Conservation (phyloP, 2,113 vertebrate species). For the Cromileptes altivelis region DNA sequence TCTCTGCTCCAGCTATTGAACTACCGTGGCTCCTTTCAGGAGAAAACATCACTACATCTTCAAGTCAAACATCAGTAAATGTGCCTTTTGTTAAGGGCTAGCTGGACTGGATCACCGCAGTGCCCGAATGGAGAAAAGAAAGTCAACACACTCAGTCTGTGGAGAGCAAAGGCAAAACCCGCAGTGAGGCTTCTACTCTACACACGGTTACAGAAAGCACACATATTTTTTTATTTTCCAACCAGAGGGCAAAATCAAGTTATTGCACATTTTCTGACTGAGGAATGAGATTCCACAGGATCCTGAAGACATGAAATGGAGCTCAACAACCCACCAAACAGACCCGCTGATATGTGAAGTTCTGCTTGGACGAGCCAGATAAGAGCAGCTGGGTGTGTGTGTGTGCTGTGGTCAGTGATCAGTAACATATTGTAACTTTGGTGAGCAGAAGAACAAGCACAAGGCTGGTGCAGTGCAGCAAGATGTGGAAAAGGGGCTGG, state of each 20-base stretch:
- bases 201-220: background rate
- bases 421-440: background rate
- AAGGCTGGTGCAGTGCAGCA: conserved; percentile 6
- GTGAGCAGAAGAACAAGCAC: background rate
- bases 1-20: background rate
- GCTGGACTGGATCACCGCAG: background rate
- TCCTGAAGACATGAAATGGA: conserved; percentile 4
- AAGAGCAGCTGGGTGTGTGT: conserved; percentile 5
- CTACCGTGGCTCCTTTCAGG: background rate
- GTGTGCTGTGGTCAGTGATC: background rate
- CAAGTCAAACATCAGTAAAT: conserved; percentile 16
- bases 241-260: conserved; percentile 7
- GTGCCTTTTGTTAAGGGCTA: background rate
- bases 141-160: background rate
- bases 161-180: background rate
- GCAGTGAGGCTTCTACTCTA: background rate
- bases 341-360: conserved; percentile 14
- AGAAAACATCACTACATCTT: background rate
- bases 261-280: background rate
- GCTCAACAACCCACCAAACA: background rate
- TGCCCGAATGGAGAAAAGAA: background rate
- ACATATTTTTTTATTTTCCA: background rate
- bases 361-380: conserved; percentile 8
- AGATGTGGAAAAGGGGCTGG: background rate
- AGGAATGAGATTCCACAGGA: conserved; percentile 8